phyloP scores from a whole-genome alignment of 2,797 vertebrate species.

The Salmo trutta region DNA sequence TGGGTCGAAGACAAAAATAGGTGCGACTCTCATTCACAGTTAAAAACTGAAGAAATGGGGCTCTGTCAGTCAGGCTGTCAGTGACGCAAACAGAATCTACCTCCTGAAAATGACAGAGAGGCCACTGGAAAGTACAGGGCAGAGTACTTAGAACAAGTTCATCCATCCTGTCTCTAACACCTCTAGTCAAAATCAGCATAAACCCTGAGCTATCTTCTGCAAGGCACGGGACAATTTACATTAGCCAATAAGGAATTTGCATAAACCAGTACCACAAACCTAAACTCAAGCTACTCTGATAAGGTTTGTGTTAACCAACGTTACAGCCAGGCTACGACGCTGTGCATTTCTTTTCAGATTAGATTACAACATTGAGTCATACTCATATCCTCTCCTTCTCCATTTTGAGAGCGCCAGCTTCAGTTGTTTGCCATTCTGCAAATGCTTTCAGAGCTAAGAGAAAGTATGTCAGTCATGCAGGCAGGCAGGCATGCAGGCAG shows the following conservation, averaged over 20 bases:
- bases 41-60: background rate
- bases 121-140: conserved; percentile 35
- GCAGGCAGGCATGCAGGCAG: background rate
- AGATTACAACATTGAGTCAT: conserved; percentile 24
- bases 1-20: background rate
- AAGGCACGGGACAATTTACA: conserved; percentile 17
- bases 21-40: background rate
- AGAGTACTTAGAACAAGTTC: conserved; percentile 18
- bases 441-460: conserved; percentile 38
- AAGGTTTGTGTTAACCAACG: conserved; percentile 14
- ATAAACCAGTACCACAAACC: conserved; percentile 10
- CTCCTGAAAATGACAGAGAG: conserved; percentile 18
- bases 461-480: conserved; percentile 28
- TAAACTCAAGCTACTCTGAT: conserved; percentile 12
- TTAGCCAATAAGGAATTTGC: conserved; percentile 27
- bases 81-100: conserved; percentile 38
- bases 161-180: conserved; percentile 26
- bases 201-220: conserved; percentile 12
- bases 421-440: conserved; percentile 61
- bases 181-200: conserved; percentile 26
- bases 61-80: conserved; percentile 16
- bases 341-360: conserved; percentile 28
- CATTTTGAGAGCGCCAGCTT: conserved; percentile 63
- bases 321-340: conserved; percentile 15
- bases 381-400: conserved; percentile 58